These are phyloP conservation scores for Gallinago stenura DNA, from an alignment of 2,797 vertebrate species.

Conservation along the genomic window DNA sequence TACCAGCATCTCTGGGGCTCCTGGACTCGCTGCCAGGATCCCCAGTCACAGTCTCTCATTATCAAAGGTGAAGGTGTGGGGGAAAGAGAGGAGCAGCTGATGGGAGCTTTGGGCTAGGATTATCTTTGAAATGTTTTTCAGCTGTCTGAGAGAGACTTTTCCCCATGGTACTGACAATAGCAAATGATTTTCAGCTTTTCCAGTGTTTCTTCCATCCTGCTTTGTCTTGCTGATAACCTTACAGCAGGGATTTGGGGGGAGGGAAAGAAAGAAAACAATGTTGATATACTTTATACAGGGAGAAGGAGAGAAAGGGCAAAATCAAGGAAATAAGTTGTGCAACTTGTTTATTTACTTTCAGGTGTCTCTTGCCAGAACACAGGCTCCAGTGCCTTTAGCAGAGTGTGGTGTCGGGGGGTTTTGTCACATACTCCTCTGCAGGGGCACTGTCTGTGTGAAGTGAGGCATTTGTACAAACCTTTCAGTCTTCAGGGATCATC, in stretches of 20 bases:
- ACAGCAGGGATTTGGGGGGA: background rate
- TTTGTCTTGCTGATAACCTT: background rate
- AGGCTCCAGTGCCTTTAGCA: background rate
- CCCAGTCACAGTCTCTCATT: background rate
- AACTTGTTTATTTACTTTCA: background rate
- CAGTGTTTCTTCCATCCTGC: background rate
- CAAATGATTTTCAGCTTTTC: background rate
- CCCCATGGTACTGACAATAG: background rate
- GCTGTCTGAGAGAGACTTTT: background rate
- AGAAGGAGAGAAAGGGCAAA: background rate
- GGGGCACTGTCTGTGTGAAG: fast-evolving
- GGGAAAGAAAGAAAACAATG: background rate
- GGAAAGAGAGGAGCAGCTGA: background rate
- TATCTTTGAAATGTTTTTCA: background rate
- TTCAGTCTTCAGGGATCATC: background rate
- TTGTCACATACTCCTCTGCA: background rate
- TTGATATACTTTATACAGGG: background rate
- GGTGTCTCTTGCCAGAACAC: background rate
- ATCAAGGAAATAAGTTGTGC: background rate
- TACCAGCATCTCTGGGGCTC: background rate
- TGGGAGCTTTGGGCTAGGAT: background rate
- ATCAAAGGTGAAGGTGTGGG: background rate
- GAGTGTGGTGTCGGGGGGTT: background rate
- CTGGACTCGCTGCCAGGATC: background rate
- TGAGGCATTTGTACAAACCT: fast-evolving